These are phyloP conservation scores for Chloropsis cyanopogon DNA, from an alignment of 2,113 vertebrate species.

Conservation along the genomic window DNA sequence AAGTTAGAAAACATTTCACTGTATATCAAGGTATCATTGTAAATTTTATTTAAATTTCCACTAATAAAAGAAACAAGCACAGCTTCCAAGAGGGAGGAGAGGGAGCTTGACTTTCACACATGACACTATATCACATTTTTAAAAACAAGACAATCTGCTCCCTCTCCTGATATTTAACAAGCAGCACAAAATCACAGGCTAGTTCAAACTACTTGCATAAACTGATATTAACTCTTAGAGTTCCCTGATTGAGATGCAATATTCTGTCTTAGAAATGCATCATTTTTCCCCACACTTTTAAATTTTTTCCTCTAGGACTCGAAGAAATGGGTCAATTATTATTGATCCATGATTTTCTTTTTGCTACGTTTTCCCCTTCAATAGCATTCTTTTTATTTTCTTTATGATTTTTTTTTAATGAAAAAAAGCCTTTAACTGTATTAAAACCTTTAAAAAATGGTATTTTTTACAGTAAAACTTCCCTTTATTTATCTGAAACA, in stretches of 20 bases:
- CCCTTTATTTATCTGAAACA: neutral
- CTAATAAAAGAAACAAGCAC: neutral
- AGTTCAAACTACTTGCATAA: neutral
- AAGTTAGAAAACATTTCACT: neutral
- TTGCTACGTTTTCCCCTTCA: neutral
- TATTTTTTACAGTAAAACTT: neutral
- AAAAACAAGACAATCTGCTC: constrained; percentile 1
- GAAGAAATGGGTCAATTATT: neutral
- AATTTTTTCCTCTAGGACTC: neutral
- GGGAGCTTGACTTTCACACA: neutral
- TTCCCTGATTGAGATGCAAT: neutral
- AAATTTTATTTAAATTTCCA: constrained; percentile 10
- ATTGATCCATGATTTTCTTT: neutral
- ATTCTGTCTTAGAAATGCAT: neutral
- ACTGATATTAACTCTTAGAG: neutral
- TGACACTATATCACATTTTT: neutral
- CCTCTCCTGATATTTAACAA: neutral
- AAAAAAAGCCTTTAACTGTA: neutral
- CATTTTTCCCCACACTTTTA: neutral
- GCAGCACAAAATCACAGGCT: neutral
- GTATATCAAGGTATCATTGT: neutral
- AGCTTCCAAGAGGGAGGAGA: neutral
- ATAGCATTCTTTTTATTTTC: neutral
- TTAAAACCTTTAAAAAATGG: neutral
- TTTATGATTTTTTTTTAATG: neutral